phyloP scores from a whole-genome alignment of 2,888 invertebrate species.

The Agrotis ipsilon region DNA sequence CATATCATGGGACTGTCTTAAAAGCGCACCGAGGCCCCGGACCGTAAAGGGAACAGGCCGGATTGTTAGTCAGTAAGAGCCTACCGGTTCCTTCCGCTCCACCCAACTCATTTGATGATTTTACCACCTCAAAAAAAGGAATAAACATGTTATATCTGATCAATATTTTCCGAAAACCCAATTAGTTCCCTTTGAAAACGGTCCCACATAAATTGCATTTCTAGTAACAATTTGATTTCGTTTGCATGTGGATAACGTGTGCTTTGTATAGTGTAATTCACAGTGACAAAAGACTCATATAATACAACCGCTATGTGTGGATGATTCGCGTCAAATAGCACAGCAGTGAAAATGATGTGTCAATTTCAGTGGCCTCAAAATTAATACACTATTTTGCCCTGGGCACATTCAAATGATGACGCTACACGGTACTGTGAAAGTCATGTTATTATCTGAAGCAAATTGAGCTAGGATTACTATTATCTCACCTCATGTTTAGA shows the following conservation, averaged over 20 bases:
- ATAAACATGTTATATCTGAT: too few species aligned
- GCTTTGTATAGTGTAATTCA: background rate
- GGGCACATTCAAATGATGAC: background rate
- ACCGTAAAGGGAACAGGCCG: too few species aligned
- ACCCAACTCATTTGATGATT: too few species aligned
- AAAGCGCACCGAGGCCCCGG: too few species aligned
- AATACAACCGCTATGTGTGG: background rate
- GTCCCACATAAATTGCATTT: too few species aligned
- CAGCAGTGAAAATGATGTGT: background rate
- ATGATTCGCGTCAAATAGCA: slow-evolving; percentile 1
- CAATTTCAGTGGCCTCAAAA: slow-evolving; percentile 10
- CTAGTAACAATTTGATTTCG: background rate
- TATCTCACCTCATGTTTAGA: background rate
- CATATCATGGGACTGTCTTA: too few species aligned
- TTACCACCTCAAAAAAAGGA: too few species aligned
- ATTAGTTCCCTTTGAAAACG: too few species aligned
- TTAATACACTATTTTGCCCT: background rate
- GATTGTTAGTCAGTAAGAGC: too few species aligned
- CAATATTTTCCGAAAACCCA: background rate
- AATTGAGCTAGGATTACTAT: background rate
- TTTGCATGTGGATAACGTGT: background rate
- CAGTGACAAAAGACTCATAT: background rate
- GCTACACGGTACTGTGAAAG: too few species aligned
- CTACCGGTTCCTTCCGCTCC: too few species aligned
- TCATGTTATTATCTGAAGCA: background rate